phyloP scores from a whole-genome alignment of 2,797 vertebrate species.

The Pagetopsis macropterus region DNA sequence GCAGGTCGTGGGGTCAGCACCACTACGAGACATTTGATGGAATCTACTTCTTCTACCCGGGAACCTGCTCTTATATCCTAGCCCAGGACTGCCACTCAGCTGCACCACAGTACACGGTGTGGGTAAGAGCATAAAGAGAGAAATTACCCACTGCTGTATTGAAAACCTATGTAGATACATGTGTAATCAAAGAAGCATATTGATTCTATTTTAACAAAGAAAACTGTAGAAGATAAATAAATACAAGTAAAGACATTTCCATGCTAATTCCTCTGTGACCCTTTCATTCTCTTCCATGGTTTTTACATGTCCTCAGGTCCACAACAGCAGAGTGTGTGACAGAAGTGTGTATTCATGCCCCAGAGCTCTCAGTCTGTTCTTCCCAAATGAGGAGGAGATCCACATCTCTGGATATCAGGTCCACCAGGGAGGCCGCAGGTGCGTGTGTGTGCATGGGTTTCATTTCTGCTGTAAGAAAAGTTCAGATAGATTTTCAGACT shows the following conservation, averaged over 20 bases:
- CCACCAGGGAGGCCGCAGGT: conserved; percentile 91
- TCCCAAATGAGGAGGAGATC: conserved; percentile 96
- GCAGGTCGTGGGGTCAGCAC: conserved; percentile 97
- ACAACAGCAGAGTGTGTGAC: conserved; percentile 92
- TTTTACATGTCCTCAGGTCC: conserved; percentile 83
- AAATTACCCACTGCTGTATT: conserved; percentile 10
- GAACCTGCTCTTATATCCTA: conserved; percentile 96
- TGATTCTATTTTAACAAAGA: no score
- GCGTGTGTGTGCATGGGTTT: conserved; percentile 46
- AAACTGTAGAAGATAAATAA: no score
- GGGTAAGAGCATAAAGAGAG: conserved; percentile 86
- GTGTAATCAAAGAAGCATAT: no score
- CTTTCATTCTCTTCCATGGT: conserved; percentile 1
- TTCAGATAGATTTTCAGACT: background rate
- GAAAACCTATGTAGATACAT: no score
- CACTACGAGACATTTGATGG: conserved; percentile 99
- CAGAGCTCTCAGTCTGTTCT: conserved; percentile 94
- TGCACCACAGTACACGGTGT: conserved; percentile 94
- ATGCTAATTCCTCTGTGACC: background rate
- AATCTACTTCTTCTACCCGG: conserved; percentile 97
- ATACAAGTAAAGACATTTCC: background rate
- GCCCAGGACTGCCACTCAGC: conserved; percentile 92
- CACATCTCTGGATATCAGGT: conserved; percentile 93
- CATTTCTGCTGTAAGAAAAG: background rate
- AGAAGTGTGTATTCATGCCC: conserved; percentile 91